Conservation (phyloP, 2,888 invertebrate genomes). For the Drosophila putrida region DNA sequence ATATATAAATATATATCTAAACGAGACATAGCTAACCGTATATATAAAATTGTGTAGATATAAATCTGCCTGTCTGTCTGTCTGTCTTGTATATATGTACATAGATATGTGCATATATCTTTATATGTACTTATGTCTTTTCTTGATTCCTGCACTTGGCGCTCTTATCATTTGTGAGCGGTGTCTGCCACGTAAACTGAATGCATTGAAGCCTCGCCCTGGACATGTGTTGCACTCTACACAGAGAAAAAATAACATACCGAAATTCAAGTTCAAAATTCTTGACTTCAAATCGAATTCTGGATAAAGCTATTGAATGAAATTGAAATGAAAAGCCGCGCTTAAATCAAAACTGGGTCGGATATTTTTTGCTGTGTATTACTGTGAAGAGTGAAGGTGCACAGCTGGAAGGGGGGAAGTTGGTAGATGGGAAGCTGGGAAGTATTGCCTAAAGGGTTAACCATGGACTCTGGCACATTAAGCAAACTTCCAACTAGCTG, state of each 20-base stretch:
- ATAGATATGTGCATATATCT: constrained; percentile 11
- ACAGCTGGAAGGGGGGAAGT: not conserved
- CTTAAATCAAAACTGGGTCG: too few species aligned
- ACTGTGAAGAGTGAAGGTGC: not conserved
- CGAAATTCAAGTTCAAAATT: too few species aligned
- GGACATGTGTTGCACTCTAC: constrained; percentile 53
- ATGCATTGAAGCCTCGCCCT: constrained; percentile 38
- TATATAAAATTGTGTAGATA: constrained; percentile 5
- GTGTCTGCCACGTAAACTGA: constrained; percentile 42
- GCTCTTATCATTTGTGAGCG: constrained; percentile 61
- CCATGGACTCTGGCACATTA: constrained; percentile 45
- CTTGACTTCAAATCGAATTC: too few species aligned
- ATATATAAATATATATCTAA: constrained; percentile 33
- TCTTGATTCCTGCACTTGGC: constrained; percentile 64
- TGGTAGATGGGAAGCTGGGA: not conserved
- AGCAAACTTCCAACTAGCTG: constrained; percentile 51
- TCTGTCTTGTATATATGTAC: not conserved
- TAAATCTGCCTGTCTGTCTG: constrained; percentile 2
- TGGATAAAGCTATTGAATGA: too few species aligned
- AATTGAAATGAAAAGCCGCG: too few species aligned
- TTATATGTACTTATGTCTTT: constrained; percentile 44
- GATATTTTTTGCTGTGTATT: too few species aligned
- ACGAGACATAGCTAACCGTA: constrained; percentile 15
- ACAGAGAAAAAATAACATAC: too few species aligned
- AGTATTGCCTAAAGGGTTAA: constrained; percentile 47